Base-by-base conservation (phyloP, 30 jellyfish, hydroid and myxozoan species). In the Phacellophora camtschatica region DNA sequence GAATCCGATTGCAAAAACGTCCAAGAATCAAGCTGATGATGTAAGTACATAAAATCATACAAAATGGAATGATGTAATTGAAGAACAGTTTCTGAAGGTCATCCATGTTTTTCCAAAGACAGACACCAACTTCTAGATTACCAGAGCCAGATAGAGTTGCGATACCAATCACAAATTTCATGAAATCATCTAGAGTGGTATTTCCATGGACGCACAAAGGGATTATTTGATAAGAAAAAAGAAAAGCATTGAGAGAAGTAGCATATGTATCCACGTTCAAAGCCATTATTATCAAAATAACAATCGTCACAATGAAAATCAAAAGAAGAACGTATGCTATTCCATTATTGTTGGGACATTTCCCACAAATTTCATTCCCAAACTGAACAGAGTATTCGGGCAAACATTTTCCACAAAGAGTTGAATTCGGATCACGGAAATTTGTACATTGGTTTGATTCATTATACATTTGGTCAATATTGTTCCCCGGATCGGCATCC, bases 221-320 rank as follows among this genome's bases (percentile, higher is more conserved):
- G 23, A 89, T 55, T 23, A 68, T 69, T 67, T 89, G 97, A 62
- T 83, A 89, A 11, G 93, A 89, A 53, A 73, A 89, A 34, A 89
- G 39, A 57, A 74, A 74, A 0, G 92, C 97, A 66, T 89, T 89
- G 32, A 89, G 77, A 24, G 90, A 89, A 12, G 87, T 66, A 1
- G 97, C 88, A 56, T 69, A 89, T 5, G 81, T 62, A 73, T 89
- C 95, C 11, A 82, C 77, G 33, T 89, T 77, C 33, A 89, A 31
- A 10, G 66, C 74, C 69, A 89, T 67, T 51, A 89, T 67, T 20
- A 82, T 5, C 11, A 74, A 27, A 16, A 82, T 86, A 0, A 82
- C 28, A 1, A 46, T 27, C 27, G 89, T 49, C 8, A 74, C 4
- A 39, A 63, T 23, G 10, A 76, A 33, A 22, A 82, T 29, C 22